Evolutionary conservation across 2,888 invertebrate species (phyloP).

Genomic region (Chalcosyrphus nemorum): DNA sequence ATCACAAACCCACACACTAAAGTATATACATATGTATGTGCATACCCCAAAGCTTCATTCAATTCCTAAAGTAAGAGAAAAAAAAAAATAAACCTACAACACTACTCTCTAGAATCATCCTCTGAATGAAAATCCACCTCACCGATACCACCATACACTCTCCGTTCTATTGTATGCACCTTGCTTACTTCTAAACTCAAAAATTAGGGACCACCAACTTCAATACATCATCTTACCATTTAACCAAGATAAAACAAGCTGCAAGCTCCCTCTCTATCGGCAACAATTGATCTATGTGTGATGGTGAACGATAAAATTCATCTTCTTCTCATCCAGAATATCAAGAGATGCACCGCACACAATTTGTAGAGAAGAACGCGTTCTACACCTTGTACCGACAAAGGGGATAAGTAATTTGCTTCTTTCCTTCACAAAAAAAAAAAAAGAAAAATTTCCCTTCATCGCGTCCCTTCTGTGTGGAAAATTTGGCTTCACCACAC

Average conservation of each 20-base stretch:
- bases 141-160: not conserved
- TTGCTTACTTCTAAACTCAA: not conserved
- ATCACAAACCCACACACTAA: not conserved
- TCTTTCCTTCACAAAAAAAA: not conserved
- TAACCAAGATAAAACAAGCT: not conserved
- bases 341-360: conserved; percentile 49
- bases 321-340: conserved; percentile 36
- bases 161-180: not conserved
- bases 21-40: not conserved
- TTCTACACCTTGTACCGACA: conserved; percentile 46
- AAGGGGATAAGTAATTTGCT: conserved; percentile 59
- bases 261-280: conserved; percentile 47
- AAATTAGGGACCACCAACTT: conserved; percentile 8
- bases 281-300: conserved; percentile 42
- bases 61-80: no score
- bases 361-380: conserved; percentile 44
- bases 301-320: conserved; percentile 48
- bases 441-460: not conserved
- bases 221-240: not conserved
- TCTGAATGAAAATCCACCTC: not conserved
- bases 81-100: no score
- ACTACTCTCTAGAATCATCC: not conserved
- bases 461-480: not conserved
- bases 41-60: not conserved
- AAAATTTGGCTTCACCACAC: conserved; percentile 27